A percentile compares a stretch with the other conserved stretches of the same genome.
phyloP scores from a whole-genome alignment of 2,113 vertebrate genomes.

The Mus pahari region DNA sequence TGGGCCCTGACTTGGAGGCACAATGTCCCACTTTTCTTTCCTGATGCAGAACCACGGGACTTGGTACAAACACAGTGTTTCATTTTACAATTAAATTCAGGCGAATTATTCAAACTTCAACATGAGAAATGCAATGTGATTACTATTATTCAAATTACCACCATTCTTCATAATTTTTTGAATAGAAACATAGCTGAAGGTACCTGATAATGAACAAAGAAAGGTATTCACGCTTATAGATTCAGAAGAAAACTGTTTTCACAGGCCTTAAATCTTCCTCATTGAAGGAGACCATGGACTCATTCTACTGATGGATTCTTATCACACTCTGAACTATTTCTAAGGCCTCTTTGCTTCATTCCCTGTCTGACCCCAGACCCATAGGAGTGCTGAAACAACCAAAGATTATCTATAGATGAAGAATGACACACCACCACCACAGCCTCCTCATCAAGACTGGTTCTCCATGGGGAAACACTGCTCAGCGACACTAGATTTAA shows the following conservation, averaged over 20 bases:
- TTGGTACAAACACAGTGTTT: constrained; percentile 58
- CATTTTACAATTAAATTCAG: constrained; percentile 72
- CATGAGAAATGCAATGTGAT: constrained; percentile 58
- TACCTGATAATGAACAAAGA: constrained; percentile 33
- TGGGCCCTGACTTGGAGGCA: constrained; percentile 57
- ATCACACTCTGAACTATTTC: neutral
- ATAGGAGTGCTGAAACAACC: neutral
- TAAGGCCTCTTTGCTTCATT: neutral
- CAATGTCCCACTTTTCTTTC: constrained; percentile 36
- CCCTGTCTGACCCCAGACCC: rapidly evolving
- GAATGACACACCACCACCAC: neutral
- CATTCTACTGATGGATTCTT: constrained; percentile 9
- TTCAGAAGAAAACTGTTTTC: constrained; percentile 32
- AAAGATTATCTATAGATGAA: neutral
- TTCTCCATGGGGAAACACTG: neutral
- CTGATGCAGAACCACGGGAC: constrained; percentile 50
- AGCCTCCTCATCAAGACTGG: neutral
- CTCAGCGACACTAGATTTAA: neutral
- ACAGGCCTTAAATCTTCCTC: constrained; percentile 14
- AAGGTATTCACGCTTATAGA: constrained; percentile 41
- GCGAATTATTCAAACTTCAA: constrained; percentile 71
- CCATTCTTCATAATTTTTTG: constrained; percentile 53
- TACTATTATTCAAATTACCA: constrained; percentile 51
- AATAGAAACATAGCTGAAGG: constrained; percentile 62
- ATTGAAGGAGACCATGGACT: constrained; percentile 8